These are phyloP conservation scores for Drosophila antonietae DNA, from an alignment of 2,888 invertebrate genomes.

Conservation along the genomic window DNA sequence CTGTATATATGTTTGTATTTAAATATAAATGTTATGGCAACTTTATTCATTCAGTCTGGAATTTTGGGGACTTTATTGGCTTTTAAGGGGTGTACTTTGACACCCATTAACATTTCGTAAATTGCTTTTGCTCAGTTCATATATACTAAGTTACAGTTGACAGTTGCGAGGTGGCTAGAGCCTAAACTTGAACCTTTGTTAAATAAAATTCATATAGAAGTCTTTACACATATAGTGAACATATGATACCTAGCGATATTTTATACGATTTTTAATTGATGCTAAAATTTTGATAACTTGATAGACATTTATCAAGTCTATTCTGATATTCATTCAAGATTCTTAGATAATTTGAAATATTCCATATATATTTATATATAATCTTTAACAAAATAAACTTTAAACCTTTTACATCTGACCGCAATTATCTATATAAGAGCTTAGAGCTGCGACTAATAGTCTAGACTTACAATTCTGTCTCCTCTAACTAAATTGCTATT, in stretches of 20 bases:
- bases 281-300: not conserved
- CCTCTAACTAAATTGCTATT: not conserved
- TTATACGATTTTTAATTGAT: no score
- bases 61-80: not conserved
- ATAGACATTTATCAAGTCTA: not conserved
- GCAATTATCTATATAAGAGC: not conserved
- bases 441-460: not conserved
- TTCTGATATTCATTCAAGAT: no score
- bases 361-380: no score
- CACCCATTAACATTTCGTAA: not conserved
- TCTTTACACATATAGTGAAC: not conserved
- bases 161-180: not conserved
- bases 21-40: no score
- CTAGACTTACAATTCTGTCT: not conserved
- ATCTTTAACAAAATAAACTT: no score
- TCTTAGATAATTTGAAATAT: not conserved
- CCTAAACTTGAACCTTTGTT: not conserved
- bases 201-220: not conserved
- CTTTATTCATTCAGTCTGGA: not conserved
- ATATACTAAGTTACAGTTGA: not conserved
- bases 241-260: not conserved
- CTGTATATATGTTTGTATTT: not conserved
- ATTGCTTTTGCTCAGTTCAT: not conserved
- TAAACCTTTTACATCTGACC: not conserved
- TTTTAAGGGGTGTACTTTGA: not conserved